Percentiles rank a stretch among this genome's conserved stretches.
These are phyloP conservation scores for Conistra vaccinii DNA, from an alignment of 2,888 invertebrate genomes.

Conservation along the genomic window DNA sequence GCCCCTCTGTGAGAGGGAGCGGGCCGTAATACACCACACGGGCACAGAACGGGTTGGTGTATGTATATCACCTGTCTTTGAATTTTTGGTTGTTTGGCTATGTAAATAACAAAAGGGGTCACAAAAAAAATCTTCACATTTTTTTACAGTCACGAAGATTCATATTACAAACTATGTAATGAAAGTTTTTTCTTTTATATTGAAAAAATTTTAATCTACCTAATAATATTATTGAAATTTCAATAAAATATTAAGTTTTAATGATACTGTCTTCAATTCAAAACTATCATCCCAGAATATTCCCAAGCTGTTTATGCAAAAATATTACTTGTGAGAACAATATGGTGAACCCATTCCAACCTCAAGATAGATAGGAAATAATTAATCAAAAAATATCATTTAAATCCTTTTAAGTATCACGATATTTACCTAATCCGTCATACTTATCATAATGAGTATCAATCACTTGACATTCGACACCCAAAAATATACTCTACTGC, in stretches of 20 bases:
- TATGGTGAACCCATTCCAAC: slow-evolving; percentile 68
- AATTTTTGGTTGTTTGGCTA: neutral
- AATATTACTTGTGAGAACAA: slow-evolving; percentile 70
- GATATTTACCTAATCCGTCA: slow-evolving; percentile 84
- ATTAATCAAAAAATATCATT: slow-evolving; percentile 80
- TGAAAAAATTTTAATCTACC: slow-evolving; percentile 8
- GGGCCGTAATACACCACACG: neutral
- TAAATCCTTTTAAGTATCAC: slow-evolving; percentile 64
- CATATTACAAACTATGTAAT: neutral
- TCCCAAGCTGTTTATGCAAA: slow-evolving; percentile 76
- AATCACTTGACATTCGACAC: slow-evolving; percentile 34
- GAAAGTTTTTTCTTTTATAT: no score
- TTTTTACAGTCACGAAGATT: no score
- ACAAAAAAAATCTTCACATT: no score
- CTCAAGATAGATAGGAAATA: slow-evolving; percentile 77
- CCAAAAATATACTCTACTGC: slow-evolving; percentile 28
- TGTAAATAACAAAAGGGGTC: no score
- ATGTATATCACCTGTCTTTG: neutral
- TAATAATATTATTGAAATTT: neutral
- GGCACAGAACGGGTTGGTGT: neutral
- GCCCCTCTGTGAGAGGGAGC: neutral
- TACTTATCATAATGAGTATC: slow-evolving; percentile 66
- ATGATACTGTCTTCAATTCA: slow-evolving; percentile 20
- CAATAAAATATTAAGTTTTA: slow-evolving; percentile 35
- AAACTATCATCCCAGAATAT: slow-evolving; percentile 40